A percentile compares a stretch with the other conserved stretches of the same genome.
phyloP scores from a whole-genome alignment of 2,113 vertebrate species.

The Saimiri boliviensis region DNA sequence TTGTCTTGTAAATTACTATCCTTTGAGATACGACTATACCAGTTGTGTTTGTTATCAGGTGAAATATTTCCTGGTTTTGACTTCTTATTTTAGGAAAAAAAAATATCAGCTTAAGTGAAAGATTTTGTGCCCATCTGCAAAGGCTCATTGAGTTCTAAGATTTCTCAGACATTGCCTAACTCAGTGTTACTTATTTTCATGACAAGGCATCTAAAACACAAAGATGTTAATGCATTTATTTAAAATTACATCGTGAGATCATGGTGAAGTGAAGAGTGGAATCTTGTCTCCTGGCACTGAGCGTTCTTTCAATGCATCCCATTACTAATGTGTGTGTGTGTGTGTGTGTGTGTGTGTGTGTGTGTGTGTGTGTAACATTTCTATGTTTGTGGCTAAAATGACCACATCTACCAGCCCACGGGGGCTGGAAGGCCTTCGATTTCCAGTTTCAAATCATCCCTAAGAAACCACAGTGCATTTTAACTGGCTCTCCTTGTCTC shows the following conservation, averaged over 20 bases:
- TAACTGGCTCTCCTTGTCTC: neutral
- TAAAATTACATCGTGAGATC: rapidly evolving
- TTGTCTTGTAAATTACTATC: neutral
- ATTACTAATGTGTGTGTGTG: neutral
- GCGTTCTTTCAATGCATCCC: neutral
- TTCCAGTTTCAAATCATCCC: neutral
- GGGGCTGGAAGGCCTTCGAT: neutral
- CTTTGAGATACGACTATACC: neutral
- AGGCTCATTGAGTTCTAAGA: neutral
- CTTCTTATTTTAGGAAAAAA: neutral
- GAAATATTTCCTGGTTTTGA: neutral
- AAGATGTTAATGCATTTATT: neutral
- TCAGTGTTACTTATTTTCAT: neutral
- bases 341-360: neutral
- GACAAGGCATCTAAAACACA: neutral
- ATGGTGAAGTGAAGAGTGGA: rapidly evolving
- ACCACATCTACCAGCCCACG: neutral
- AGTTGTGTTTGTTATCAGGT: neutral
- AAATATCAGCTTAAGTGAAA: neutral
- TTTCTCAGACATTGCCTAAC: neutral
- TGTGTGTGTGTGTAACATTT: neutral
- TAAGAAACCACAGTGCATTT: neutral
- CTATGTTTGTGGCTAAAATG: neutral
- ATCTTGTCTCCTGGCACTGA: no score
- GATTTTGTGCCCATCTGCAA: neutral